A percentile compares a stretch with the other conserved stretches of the same genome.
phyloP scores from a whole-genome alignment of 2,797 vertebrate species.

The Echiichthys vipera region DNA sequence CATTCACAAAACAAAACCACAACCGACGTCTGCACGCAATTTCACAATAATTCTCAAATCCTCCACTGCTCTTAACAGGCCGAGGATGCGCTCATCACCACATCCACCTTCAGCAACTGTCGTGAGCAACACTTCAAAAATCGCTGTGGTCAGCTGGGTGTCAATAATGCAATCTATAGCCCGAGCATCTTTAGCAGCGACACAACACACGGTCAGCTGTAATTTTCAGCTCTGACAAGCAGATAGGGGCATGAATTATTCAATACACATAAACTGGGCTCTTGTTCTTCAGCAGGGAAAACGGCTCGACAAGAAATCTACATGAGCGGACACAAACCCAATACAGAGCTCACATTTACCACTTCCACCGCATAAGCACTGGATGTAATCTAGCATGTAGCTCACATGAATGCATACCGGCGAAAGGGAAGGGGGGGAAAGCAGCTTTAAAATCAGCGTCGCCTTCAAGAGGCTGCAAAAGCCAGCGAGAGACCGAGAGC shows the following conservation, averaged over 20 bases:
- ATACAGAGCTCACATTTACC: constrained; percentile 43
- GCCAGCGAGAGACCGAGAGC: constrained; percentile 45
- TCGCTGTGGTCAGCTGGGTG: constrained; percentile 71
- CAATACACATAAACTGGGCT: constrained; percentile 78
- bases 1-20: constrained; percentile 70
- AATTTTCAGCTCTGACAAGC: constrained; percentile 75
- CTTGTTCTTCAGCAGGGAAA: constrained; percentile 34
- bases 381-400: constrained; percentile 27
- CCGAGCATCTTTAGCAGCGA: constrained; percentile 55
- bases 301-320: constrained; percentile 55
- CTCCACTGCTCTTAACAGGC: constrained; percentile 51
- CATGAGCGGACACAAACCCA: constrained; percentile 48
- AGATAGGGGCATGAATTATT: constrained; percentile 82
- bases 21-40: constrained; percentile 37
- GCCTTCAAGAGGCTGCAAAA: constrained; percentile 62
- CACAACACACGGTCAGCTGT: constrained; percentile 71
- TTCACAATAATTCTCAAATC: constrained; percentile 33
- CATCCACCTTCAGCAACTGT: constrained; percentile 70
- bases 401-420: constrained; percentile 31
- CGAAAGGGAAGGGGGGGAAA: not conserved
- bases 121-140: constrained; percentile 70
- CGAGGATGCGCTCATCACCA: constrained; percentile 66
- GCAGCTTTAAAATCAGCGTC: constrained; percentile 69
- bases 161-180: constrained; percentile 64
- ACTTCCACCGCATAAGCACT: constrained; percentile 25